Evolutionary conservation across 2,888 invertebrate genomes (phyloP).

Genomic region (Clanis bilineata): DNA sequence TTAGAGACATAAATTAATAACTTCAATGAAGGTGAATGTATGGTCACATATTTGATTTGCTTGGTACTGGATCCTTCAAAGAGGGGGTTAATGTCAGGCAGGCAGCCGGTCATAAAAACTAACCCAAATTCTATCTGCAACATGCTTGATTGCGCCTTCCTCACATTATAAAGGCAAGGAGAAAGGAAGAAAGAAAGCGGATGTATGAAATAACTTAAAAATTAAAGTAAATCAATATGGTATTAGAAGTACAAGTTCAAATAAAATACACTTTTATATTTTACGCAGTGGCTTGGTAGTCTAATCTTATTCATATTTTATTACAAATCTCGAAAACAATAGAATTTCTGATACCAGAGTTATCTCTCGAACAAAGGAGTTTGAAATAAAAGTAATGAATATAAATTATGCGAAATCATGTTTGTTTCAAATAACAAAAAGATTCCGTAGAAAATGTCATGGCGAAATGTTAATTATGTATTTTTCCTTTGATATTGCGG

Average conservation of each 20-base stretch:
- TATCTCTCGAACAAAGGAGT: neutral
- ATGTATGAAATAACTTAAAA: too few relatives aligned
- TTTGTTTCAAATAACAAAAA: neutral
- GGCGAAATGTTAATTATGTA: neutral
- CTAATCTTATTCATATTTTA: neutral
- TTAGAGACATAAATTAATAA: too few relatives aligned
- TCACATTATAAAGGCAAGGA: too few relatives aligned
- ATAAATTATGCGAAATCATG: neutral
- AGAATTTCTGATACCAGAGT: neutral
- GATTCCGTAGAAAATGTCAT: neutral
- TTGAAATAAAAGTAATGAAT: neutral
- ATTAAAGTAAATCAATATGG: neutral
- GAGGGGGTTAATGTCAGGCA: too few relatives aligned
- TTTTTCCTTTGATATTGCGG: neutral
- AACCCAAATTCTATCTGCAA: too few relatives aligned
- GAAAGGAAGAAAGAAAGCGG: too few relatives aligned
- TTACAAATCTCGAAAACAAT: neutral
- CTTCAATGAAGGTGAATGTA: too few relatives aligned
- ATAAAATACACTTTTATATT: neutral
- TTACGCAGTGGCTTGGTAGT: too few relatives aligned
- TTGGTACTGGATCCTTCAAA: too few relatives aligned
- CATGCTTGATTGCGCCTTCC: too few relatives aligned
- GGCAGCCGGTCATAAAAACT: too few relatives aligned
- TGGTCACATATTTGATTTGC: too few relatives aligned
- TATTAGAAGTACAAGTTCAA: neutral